Evolutionary conservation across 2,888 invertebrate species (phyloP).

Genomic region (Trachelus stipa): DNA sequence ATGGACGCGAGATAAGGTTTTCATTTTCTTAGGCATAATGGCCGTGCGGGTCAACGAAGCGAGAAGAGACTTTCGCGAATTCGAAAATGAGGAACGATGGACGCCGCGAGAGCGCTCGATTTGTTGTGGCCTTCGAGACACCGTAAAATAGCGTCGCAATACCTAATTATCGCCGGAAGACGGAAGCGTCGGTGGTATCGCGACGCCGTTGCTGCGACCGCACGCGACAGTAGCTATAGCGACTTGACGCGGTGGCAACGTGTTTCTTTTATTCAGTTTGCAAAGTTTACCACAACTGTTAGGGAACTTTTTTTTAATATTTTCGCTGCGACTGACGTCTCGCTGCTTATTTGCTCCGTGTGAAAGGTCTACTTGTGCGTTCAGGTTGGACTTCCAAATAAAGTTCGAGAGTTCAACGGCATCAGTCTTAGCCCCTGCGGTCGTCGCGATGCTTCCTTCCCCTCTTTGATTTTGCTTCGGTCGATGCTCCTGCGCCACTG

Average conservation of each 20-base stretch:
- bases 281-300: background rate
- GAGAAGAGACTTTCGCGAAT: constrained; percentile 19
- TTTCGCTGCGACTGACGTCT: background rate
- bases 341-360: background rate
- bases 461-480: background rate
- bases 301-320: background rate
- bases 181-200: constrained; percentile 4
- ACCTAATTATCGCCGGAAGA: background rate
- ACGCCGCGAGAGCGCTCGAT: background rate
- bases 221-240: background rate
- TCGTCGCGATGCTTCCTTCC: background rate
- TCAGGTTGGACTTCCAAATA: background rate
- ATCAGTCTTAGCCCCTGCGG: background rate
- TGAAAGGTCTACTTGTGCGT: background rate
- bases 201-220: background rate
- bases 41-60: background rate
- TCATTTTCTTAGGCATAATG: background rate
- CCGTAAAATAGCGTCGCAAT: background rate
- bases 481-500: background rate
- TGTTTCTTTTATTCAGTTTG: background rate
- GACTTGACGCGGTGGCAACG: background rate
- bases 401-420: background rate
- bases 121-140: background rate
- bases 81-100: background rate
- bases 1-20: background rate